Percentiles rank a stretch among this genome's conserved stretches.
These are phyloP conservation scores for Gymnoscopelus microlampas DNA, from an alignment of 2,797 vertebrate species.

Conservation along the genomic window DNA sequence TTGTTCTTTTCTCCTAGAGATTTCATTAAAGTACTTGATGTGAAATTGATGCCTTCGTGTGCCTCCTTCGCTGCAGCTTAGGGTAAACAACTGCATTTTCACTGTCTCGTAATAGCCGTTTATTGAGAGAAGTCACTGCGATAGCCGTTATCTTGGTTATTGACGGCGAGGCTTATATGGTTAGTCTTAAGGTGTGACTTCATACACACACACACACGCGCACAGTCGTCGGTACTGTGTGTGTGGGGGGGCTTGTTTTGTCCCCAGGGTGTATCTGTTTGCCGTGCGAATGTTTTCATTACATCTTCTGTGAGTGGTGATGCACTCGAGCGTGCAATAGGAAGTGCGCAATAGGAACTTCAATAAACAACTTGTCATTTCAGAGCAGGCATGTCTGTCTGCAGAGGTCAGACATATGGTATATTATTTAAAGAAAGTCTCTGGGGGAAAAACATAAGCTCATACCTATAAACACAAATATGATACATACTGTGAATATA, in stretches of 20 bases:
- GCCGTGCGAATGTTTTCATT: slow-evolving; percentile 65
- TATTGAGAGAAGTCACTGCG: slow-evolving; percentile 13
- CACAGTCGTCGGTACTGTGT: not conserved
- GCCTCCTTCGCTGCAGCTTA: slow-evolving; percentile 4
- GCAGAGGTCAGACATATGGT: slow-evolving; percentile 74
- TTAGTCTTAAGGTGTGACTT: slow-evolving; percentile 10
- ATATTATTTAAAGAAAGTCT: too few relatives aligned
- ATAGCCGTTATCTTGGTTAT: slow-evolving; percentile 9
- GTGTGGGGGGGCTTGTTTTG: not conserved
- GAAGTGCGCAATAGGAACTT: slow-evolving; percentile 53
- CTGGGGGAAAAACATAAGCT: too few relatives aligned
- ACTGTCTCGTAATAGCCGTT: slow-evolving; percentile 3
- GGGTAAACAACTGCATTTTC: not conserved
- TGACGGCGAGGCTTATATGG: slow-evolving; percentile 21
- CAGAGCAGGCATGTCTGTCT: slow-evolving; percentile 62
- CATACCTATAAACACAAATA: too few relatives aligned
- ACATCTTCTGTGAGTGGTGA: slow-evolving; percentile 62
- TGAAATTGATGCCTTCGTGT: slow-evolving; percentile 13
- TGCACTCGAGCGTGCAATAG: slow-evolving; percentile 54
- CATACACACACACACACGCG: slow-evolving; percentile 16
- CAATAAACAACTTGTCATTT: slow-evolving; percentile 81
- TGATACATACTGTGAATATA: too few relatives aligned
- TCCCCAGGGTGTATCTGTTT: slow-evolving; percentile 43
- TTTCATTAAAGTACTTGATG: not conserved
- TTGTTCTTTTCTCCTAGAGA: not conserved